Evolutionary conservation across 2,797 vertebrate species (phyloP).

Genomic region (Peromyscus melanophrys): DNA sequence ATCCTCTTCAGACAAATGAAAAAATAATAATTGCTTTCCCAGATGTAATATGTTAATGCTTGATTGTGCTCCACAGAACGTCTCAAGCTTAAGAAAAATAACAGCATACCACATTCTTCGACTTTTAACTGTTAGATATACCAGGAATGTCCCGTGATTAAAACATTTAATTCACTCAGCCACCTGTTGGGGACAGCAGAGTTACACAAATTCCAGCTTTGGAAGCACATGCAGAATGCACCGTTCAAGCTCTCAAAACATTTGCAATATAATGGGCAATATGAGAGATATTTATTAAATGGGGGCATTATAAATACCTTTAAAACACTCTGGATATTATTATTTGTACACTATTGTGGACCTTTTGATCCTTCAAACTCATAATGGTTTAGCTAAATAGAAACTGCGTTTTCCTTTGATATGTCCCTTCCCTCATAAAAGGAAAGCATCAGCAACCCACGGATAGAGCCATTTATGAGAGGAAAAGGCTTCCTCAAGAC

Average conservation of each 20-base stretch:
- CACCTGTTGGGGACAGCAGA: slow-evolving; percentile 92
- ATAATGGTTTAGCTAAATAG: slow-evolving; percentile 81
- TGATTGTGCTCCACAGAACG: slow-evolving; percentile 85
- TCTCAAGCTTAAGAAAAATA: slow-evolving; percentile 81
- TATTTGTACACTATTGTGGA: slow-evolving; percentile 85
- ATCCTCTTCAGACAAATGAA: slow-evolving; percentile 86
- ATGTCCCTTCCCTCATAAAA: slow-evolving; percentile 72
- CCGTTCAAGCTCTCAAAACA: slow-evolving; percentile 78
- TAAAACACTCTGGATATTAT: slow-evolving; percentile 87
- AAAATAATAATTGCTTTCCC: slow-evolving; percentile 85
- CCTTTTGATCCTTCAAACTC: slow-evolving; percentile 81
- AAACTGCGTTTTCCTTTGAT: slow-evolving; percentile 73
- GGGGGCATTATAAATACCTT: slow-evolving; percentile 88
- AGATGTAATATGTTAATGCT: slow-evolving; percentile 85
- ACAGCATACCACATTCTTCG: slow-evolving; percentile 69
- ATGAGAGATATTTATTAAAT: slow-evolving; percentile 89
- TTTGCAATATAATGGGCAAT: slow-evolving; percentile 85
- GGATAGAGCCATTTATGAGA: slow-evolving; percentile 47
- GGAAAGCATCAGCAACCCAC: slow-evolving; percentile 57
- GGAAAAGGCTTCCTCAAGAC: slow-evolving; percentile 36
- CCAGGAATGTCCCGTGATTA: slow-evolving; percentile 45
- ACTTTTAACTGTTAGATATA: slow-evolving; percentile 81
- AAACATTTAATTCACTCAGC: slow-evolving; percentile 85
- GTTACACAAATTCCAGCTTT: slow-evolving; percentile 81
- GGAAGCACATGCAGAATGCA: slow-evolving; percentile 70